Base-by-base conservation (phyloP, 2,888 invertebrate species). In the Malthinus seriepunctatus region DNA sequence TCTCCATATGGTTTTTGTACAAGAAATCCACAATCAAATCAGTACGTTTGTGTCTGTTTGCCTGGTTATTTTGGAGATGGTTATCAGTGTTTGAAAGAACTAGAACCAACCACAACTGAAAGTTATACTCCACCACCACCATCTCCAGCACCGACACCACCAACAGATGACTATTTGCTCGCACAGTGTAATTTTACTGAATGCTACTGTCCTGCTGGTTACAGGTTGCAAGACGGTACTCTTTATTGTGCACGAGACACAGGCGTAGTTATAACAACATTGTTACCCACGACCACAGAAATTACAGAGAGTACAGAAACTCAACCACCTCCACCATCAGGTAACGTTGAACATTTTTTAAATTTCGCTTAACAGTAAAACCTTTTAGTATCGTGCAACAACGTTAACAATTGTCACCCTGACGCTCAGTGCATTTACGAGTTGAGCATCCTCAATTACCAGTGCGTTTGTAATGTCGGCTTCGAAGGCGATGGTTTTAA, bases 401-500 rank as follows among this genome's bases (percentile, higher is more conserved):
- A 86, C 32, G 83, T 91, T 57, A 83, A 88, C 66, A 88, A 89
- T 70, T 97, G 96, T 74, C 90, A 94, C 69, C 84, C 85, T 10
- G 87, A 93, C 73, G 95, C 94, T 4, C 84, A 88, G 49, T 96
- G 96, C 74, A 80, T 85, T 51, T 86, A 82, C 76, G 79, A 84
- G 39, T 78, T 84, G 9, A 76, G 82, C 31, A 80, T 81, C 2
- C 80, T 83, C 51, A 78, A 81, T 1, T 86, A 86, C 68, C 78
- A 81, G 55, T 96, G 96, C 73, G 84, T 86, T 42, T 96, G 96
- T 73, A 89, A 87, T 57, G 83, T 86, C n/a, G 94, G 93, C 3
- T 95, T 85, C 78, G 86, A 88, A 71, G 95, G 95, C 14, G 91
- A 95, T 75, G 95, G 94, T 7, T 85, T 83, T 61, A 84, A 83